A percentile compares a stretch with the other conserved stretches of the same genome.
phyloP scores from a whole-genome alignment of 2,888 invertebrate species.

The Protodeltote pygarga region DNA sequence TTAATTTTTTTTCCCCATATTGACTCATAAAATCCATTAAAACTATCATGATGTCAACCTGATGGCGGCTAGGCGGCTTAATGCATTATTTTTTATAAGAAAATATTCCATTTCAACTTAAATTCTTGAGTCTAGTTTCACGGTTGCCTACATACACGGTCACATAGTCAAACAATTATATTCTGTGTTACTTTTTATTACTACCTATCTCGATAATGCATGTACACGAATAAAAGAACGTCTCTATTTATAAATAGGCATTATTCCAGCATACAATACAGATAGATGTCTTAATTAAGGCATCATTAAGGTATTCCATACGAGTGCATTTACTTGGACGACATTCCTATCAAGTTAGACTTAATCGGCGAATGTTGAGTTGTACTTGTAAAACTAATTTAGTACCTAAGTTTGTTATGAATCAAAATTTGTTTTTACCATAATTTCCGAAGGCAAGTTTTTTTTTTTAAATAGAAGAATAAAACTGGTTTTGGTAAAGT shows the following conservation, averaged over 20 bases:
- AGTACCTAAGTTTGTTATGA: no score
- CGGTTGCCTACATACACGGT: conserved; percentile 10
- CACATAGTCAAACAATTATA: conserved; percentile 26
- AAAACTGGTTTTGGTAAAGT: no score
- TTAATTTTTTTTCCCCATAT: background rate
- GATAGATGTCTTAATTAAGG: conserved; percentile 51
- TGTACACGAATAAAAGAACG: conserved; percentile 26
- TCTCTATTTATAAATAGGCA: conserved; percentile 38
- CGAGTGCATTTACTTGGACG: conserved; percentile 30
- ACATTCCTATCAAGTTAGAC: conserved; percentile 38
- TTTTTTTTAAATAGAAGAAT: no score
- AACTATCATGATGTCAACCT: background rate
- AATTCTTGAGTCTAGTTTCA: conserved; percentile 1
- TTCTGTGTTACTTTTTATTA: conserved; percentile 24
- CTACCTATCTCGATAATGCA: conserved; percentile 37
- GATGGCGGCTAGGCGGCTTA: background rate
- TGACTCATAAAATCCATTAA: background rate
- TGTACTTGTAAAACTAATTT: conserved; percentile 1
- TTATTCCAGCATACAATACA: conserved; percentile 34
- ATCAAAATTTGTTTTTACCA: no score
- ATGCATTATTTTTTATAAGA: no score
- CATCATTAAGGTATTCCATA: conserved; percentile 40
- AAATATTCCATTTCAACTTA: no score
- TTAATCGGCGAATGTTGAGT: conserved; percentile 20
- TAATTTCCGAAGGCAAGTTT: no score